These are phyloP conservation scores for Eristalis intricaria DNA, from an alignment of 2,888 invertebrate species.

Conservation along the genomic window DNA sequence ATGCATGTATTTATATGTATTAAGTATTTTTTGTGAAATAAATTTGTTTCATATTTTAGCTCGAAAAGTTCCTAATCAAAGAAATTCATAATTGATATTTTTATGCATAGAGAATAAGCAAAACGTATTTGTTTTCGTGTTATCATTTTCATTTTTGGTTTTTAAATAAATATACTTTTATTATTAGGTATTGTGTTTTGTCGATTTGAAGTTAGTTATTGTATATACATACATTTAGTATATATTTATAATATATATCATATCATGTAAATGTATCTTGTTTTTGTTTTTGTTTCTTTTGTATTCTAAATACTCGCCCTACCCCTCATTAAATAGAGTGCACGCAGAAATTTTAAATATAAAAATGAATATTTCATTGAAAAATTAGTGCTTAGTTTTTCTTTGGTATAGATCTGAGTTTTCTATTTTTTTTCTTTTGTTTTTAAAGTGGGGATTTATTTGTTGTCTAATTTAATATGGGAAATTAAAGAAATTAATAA, in stretches of 20 bases:
- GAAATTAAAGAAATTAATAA: slow-evolving; percentile 43
- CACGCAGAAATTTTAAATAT: slow-evolving; percentile 79
- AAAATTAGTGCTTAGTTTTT: slow-evolving; percentile 78
- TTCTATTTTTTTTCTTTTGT: slow-evolving; percentile 19
- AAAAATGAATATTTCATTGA: slow-evolving; percentile 78
- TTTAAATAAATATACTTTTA: slow-evolving; percentile 59
- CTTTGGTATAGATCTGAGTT: slow-evolving; percentile 63
- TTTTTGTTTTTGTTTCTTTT: slow-evolving; percentile 36
- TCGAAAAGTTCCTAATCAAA: slow-evolving; percentile 64
- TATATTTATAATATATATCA: slow-evolving; percentile 66
- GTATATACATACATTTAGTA: slow-evolving; percentile 69
- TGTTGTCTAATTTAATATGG: slow-evolving; percentile 47
- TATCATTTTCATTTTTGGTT: slow-evolving; percentile 38
- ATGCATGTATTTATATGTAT: slow-evolving; percentile 16
- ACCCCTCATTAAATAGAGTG: slow-evolving; percentile 81
- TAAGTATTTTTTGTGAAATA: slow-evolving; percentile 63
- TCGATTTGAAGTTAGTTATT: slow-evolving; percentile 72
- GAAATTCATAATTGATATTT: slow-evolving; percentile 74
- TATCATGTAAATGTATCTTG: slow-evolving; percentile 68
- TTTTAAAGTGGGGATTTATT: slow-evolving; percentile 47
- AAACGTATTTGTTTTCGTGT: slow-evolving; percentile 55
- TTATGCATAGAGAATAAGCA: slow-evolving; percentile 72
- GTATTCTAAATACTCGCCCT: slow-evolving; percentile 79
- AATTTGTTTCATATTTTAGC: slow-evolving; percentile 46
- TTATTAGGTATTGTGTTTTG: slow-evolving; percentile 70